phyloP scores from a whole-genome alignment of 2,888 invertebrate genomes.

The Hydriomena furcata region DNA sequence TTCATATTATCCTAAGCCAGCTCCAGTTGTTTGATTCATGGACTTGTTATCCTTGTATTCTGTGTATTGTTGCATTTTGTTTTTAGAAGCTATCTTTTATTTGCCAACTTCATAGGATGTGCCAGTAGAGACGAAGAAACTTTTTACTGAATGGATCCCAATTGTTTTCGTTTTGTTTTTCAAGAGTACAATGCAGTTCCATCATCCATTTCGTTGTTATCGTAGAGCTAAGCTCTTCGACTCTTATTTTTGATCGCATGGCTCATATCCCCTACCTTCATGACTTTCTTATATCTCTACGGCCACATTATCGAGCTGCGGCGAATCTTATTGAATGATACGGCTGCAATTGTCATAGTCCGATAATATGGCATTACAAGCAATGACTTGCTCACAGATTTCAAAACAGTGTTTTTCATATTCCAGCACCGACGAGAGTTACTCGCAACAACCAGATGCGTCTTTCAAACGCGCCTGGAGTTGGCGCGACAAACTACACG shows the following conservation, averaged over 20 bases:
- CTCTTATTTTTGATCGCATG: conserved; percentile 10
- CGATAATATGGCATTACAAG: too few species aligned
- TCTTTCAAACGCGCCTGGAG: conserved; percentile 79
- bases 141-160: too few species aligned
- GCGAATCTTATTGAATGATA: too few species aligned
- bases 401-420: too few species aligned
- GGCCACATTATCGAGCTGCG: too few species aligned
- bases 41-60: conserved; percentile 32
- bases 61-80: neutral
- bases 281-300: neutral
- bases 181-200: conserved; percentile 1
- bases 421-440: conserved; percentile 71
- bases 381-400: too few species aligned
- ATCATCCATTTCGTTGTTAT: conserved; percentile 5
- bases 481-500: conserved; percentile 67
- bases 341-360: too few species aligned
- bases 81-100: conserved; percentile 19
- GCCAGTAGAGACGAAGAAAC: neutral
- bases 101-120: neutral
- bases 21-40: conserved; percentile 58
- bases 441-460: conserved; percentile 82
- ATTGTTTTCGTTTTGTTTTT: neutral
- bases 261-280: neutral
- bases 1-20: conserved; percentile 41
- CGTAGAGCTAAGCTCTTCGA: conserved; percentile 5